A percentile compares a stretch with the other conserved stretches of the same genome.
phyloP scores from a whole-genome alignment of 2,797 vertebrate species.

The Ctenopoma multispine region DNA sequence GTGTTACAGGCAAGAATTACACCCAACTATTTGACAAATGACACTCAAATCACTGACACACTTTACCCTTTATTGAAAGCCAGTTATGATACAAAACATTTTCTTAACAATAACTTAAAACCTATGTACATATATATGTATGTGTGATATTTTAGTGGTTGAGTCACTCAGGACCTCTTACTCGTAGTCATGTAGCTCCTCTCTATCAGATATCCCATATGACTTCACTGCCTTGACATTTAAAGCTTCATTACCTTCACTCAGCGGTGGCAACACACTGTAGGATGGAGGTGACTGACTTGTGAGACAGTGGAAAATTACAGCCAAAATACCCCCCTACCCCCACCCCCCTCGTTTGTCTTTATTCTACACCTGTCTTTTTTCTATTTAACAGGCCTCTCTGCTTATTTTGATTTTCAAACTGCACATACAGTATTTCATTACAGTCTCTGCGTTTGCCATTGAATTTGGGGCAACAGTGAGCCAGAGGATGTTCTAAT shows the following conservation, averaged over 20 bases:
- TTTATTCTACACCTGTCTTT: neutral
- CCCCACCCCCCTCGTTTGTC: conserved; percentile 20
- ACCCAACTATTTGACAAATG: conserved; percentile 26
- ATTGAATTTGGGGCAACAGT: conserved; percentile 1
- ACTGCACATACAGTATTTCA: conserved; percentile 6
- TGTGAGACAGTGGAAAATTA: conserved; percentile 20
- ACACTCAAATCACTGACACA: conserved; percentile 59
- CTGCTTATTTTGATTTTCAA: conserved; percentile 3
- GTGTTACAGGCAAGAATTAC: conserved; percentile 5
- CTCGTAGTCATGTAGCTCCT: conserved; percentile 7
- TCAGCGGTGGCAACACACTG: conserved; percentile 18
- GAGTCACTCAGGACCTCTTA: conserved; percentile 4
- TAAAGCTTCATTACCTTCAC: conserved; percentile 12
- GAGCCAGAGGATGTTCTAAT: conserved; percentile 1
- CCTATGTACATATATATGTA: conserved; percentile 27
- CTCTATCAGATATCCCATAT: conserved; percentile 19
- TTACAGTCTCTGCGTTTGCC: conserved; percentile 9
- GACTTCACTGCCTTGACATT: conserved; percentile 26
- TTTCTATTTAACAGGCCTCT: conserved; percentile 2
- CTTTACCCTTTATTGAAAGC: conserved; percentile 72
- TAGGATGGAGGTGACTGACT: conserved; percentile 11
- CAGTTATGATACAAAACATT: conserved; percentile 70
- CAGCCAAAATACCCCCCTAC: conserved; percentile 19
- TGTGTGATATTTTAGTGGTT: conserved; percentile 15
- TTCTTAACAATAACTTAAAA: conserved; percentile 71